Evolutionary conservation across 2,113 vertebrate species (phyloP).

Genomic region (Notothenia rossii): DNA sequence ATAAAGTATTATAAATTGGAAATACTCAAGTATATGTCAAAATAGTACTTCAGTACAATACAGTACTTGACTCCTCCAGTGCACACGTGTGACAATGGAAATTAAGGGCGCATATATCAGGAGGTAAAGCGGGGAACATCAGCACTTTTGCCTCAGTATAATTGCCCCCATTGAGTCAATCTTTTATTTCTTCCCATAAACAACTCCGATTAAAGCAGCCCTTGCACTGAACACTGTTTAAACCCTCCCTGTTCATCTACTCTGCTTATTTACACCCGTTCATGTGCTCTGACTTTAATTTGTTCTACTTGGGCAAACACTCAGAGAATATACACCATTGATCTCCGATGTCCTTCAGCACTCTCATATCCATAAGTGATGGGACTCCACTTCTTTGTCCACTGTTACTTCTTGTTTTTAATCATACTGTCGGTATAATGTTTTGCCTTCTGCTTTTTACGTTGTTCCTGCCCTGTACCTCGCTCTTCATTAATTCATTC

Average conservation of each 20-base stretch:
- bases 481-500: neutral
- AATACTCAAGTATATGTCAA: too few relatives aligned
- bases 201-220: neutral
- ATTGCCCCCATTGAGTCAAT: conserved; percentile 60
- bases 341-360: conserved; percentile 14
- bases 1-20: neutral
- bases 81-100: neutral
- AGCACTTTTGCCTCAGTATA: conserved; percentile 44
- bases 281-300: neutral
- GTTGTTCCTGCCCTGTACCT: neutral
- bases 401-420: neutral
- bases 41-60: too few relatives aligned
- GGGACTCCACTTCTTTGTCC: neutral
- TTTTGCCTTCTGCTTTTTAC: neutral
- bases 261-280: neutral
- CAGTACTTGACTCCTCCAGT: too few relatives aligned
- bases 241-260: neutral
- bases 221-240: neutral
- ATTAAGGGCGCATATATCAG: conserved; percentile 55
- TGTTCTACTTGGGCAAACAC: conserved; percentile 10
- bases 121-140: conserved; percentile 41
- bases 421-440: neutral
- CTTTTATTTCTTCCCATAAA: conserved; percentile 13
- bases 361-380: conserved; percentile 3
- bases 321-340: neutral